Percentiles rank a stretch among this genome's conserved stretches.
These are phyloP conservation scores for Uropsilus gracilis DNA, from an alignment of 2,113 vertebrate genomes.

Conservation along the genomic window DNA sequence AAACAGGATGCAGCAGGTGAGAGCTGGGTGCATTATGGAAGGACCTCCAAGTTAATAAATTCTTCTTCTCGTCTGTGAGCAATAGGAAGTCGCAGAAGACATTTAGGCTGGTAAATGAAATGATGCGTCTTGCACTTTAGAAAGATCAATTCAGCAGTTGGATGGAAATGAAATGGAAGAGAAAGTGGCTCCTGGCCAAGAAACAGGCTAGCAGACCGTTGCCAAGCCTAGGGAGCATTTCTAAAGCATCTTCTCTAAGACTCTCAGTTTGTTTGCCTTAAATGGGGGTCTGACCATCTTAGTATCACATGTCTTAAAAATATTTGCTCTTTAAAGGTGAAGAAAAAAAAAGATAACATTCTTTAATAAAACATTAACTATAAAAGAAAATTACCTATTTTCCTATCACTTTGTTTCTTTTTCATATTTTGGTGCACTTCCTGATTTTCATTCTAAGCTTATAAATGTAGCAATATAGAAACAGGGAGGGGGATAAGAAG, in stretches of 20 bases:
- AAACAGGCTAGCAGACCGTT: not conserved
- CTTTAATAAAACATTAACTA: no score
- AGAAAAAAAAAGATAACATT: no score
- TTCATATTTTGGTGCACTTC: not conserved
- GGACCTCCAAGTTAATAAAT: not conserved
- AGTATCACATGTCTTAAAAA: not conserved
- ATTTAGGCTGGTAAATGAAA: slow-evolving; percentile 42
- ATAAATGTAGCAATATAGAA: not conserved
- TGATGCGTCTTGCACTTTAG: slow-evolving; percentile 41
- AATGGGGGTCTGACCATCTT: not conserved
- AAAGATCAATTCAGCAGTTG: slow-evolving; percentile 40
- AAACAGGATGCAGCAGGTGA: not conserved
- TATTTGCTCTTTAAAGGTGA: not conserved
- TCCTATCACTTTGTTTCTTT: not conserved
- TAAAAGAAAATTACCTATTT: not conserved
- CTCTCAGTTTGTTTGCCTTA: not conserved
- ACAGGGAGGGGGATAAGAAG: not conserved
- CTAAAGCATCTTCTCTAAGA: not conserved
- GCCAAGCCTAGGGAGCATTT: not conserved
- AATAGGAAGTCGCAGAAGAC: not conserved
- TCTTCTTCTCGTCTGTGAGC: not conserved
- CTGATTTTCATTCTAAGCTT: not conserved
- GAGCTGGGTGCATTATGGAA: not conserved
- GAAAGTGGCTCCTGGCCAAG: not conserved
- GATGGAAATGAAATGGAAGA: slow-evolving; percentile 34